Percentiles rank a stretch among this genome's conserved stretches.
phyloP scores from a whole-genome alignment of 2,113 vertebrate species.

The Marcusenius ussheri region DNA sequence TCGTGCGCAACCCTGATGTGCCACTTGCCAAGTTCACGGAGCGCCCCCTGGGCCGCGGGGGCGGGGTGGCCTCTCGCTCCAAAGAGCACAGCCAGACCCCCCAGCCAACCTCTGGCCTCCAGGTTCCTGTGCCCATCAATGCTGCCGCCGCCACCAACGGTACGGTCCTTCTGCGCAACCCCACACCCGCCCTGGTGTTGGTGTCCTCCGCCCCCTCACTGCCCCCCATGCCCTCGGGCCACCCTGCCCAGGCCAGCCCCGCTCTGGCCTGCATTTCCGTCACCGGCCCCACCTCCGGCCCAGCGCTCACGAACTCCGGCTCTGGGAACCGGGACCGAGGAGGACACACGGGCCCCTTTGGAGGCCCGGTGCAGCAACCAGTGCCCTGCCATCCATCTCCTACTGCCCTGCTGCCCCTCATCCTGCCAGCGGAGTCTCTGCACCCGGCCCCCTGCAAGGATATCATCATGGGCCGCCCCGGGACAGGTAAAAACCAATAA shows the following conservation, averaged over 20 bases:
- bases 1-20: constrained; percentile 82
- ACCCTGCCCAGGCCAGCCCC: constrained; percentile 50
- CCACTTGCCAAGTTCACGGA: constrained; percentile 77
- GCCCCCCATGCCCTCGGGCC: constrained; percentile 39
- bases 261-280: constrained; percentile 55
- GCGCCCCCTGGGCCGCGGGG: constrained; percentile 58
- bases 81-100: constrained; percentile 44
- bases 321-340: constrained; percentile 47
- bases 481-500: constrained; percentile 70
- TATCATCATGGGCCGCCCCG: constrained; percentile 86
- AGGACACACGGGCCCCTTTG: constrained; percentile 39
- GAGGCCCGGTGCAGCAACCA: constrained; percentile 67
- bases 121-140: constrained; percentile 79
- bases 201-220: constrained; percentile 58
- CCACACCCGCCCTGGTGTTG: constrained; percentile 55
- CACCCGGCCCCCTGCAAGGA: constrained; percentile 82
- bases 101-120: constrained; percentile 59
- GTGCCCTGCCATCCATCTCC: constrained; percentile 85
- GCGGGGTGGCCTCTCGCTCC: constrained; percentile 33
- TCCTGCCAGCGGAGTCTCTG: constrained; percentile 74
- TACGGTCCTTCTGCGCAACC: constrained; percentile 54
- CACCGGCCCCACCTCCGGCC: constrained; percentile 45
- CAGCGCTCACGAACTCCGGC: constrained; percentile 41
- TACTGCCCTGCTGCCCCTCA: constrained; percentile 78
- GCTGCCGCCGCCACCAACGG: constrained; percentile 59